A percentile compares a stretch with the other conserved stretches of the same genome.
phyloP scores from a whole-genome alignment of 2,888 invertebrate genomes.

The Notocelia uddmanniana region DNA sequence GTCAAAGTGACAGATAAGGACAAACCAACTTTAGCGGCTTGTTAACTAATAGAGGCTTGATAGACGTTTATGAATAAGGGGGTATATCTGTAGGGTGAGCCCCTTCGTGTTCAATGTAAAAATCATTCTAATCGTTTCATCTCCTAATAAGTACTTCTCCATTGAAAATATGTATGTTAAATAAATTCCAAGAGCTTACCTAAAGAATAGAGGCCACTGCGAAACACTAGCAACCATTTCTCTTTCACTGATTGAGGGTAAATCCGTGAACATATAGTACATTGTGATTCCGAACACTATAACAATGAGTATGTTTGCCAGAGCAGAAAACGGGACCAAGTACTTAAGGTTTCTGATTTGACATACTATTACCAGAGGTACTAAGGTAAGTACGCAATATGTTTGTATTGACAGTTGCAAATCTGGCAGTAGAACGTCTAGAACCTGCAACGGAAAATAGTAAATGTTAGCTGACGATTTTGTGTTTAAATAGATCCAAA shows the following conservation, averaged over 20 bases:
- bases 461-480: too few species aligned
- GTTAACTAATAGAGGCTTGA: too few species aligned
- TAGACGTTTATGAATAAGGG: too few species aligned
- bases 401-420: conserved; percentile 85
- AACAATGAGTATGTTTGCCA: conserved; percentile 93
- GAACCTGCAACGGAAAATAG: conserved; percentile 72
- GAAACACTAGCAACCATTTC: conserved; percentile 80
- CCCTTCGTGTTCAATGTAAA: too few species aligned
- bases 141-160: too few species aligned
- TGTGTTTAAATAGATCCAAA: too few species aligned
- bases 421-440: conserved; percentile 73
- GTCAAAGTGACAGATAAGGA: too few species aligned
- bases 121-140: too few species aligned
- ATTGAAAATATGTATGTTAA: too few species aligned
- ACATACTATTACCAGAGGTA: conserved; percentile 89
- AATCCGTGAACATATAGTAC: conserved; percentile 90
- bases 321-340: conserved; percentile 94
- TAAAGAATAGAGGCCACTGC: conserved; percentile 94
- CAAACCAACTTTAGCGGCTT: too few species aligned
- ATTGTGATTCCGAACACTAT: conserved; percentile 92
- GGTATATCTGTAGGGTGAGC: too few species aligned
- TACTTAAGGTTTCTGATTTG: conserved; percentile 92
- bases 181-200: conserved; percentile 59
- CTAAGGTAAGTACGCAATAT: conserved; percentile 88
- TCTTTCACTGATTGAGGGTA: conserved; percentile 72